Base-by-base conservation (phyloP, 2,797 vertebrate species). In the Melanotaenia maccullochi region DNA sequence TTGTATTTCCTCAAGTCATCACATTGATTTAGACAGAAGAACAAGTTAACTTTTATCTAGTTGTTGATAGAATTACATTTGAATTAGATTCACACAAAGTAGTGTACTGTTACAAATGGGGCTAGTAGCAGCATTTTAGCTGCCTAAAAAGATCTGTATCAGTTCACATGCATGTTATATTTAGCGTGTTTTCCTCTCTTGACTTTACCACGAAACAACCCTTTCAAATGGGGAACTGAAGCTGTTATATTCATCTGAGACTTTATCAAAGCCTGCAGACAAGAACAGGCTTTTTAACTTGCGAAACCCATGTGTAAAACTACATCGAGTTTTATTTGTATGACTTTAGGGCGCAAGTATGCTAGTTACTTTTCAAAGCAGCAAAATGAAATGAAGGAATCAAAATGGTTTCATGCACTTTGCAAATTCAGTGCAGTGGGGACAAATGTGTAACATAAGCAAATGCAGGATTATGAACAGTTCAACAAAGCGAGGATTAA, bases 21-120 rank as follows among this genome's bases (percentile, higher is more conserved):
- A 5, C 2, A 1, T 36, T 42, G 25, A 56, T 56, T 66, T 0
- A 42, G 54, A 67, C 0, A 1, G 40, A 58, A 24, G n/a, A 47
- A 5, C 38, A 11, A 49, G 5, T 22, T 1, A 8, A 6, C 22
- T 5, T 52, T 52, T 28, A 30, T 55, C n/a, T 49, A 3, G n/a
- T 11, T 22, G 13, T 13, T 25, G 9, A 22, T 52, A 20, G 4
- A 13, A 24, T 25, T 52, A 25, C 9, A 25, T 25, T 47, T 9
- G 4, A 13, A 24, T 25, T 52, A 25, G n/a, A 24, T 13, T 47
- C 8, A 47, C 44, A 47, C 20, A n/a, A n/a, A 9, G 44, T 47
- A 47, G 18, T 24, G 22, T 52, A 25, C 22, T 24, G 24, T 52
- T 4, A 9, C 22, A 52, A 25, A 24, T 5, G 8, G 20, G n/a